Evolutionary conservation across 2,797 vertebrate genomes (phyloP).

Genomic region (Sebastes baramenuke): DNA sequence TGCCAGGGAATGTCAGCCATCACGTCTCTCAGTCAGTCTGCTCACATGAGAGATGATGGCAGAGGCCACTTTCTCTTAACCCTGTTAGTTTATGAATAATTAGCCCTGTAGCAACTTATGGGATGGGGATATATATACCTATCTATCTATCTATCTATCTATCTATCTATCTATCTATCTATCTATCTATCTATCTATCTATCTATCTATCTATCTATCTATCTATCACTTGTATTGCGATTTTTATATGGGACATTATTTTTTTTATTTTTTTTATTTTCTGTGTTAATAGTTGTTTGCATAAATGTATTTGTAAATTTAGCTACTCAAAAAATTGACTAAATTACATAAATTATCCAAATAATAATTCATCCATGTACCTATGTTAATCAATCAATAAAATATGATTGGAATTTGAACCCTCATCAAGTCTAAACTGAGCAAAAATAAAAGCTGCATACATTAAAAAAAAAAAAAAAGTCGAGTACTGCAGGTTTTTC

Average conservation of each 20-base stretch:
- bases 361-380: background rate
- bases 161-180: constrained; percentile 10
- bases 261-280: no score
- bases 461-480: background rate
- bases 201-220: constrained; percentile 5
- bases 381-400: background rate
- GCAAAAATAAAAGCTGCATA: background rate
- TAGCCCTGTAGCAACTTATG: constrained; percentile 50
- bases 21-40: constrained; percentile 72
- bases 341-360: background rate
- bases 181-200: constrained; percentile 1
- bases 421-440: background rate
- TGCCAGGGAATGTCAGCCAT: constrained; percentile 79
- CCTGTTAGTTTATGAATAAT: constrained; percentile 77
- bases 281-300: background rate
- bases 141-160: constrained; percentile 5
- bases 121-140: constrained; percentile 1
- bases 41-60: constrained; percentile 70
- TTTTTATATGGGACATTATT: no score
- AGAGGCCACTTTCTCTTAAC: constrained; percentile 68
- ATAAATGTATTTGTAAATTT: background rate
- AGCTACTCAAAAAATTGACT: background rate
- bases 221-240: no score
- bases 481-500: background rate
- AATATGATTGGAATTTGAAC: background rate